Evolutionary conservation across 2,888 invertebrate genomes (phyloP), one percentile per base, ranked within the genome.

Genomic region (Caenorhabditis sp.): DNA sequence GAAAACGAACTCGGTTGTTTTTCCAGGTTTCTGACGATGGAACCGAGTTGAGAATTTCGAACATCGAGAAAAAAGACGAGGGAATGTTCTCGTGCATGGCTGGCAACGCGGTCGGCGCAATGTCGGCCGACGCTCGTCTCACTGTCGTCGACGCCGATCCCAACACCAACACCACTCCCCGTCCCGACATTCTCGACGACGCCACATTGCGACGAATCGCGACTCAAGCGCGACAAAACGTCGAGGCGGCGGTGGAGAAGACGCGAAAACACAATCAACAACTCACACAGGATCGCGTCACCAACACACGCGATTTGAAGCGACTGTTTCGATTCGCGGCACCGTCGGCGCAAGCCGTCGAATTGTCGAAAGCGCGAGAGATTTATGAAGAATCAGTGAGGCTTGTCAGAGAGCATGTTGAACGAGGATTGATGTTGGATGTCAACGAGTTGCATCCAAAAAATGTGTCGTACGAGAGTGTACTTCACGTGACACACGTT

Each of bases 371-470:
- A 70, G 94, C 97, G 0, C 94, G 96, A 0, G 97, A 99, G 90
- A 93, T 97, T 77, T 97, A 96, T 88, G 97, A 99, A 89, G 91
- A 95, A 82, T 93, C 96, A 0, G 90, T 97, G 76, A 92, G 93
- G 10, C 93, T 95, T 84, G 93, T 99, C 4, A 91, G 93, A 78
- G 92, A 92, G 72, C 93, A 93, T 87, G 92, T 95, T 0, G 81
- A 87, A 81, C 89, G 90, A 27, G 94, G 84, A 67, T 49, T 59
- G 61, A 66, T 50, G n/a, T 73, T 87, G 8, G 73, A 73, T 24
- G 80, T 84, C 0, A 57, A 77, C 26, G 79, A 84, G 27, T 62
- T 86, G 31, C 77, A 82, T 19, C 78, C 84, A 88, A 91, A 90
- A 59, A 91, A 90, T 63, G 94, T 94, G 84, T 91, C 92, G 67